These are phyloP conservation scores for Plebejus anna DNA, from an alignment of 2,888 invertebrate species.

Conservation along the genomic window DNA sequence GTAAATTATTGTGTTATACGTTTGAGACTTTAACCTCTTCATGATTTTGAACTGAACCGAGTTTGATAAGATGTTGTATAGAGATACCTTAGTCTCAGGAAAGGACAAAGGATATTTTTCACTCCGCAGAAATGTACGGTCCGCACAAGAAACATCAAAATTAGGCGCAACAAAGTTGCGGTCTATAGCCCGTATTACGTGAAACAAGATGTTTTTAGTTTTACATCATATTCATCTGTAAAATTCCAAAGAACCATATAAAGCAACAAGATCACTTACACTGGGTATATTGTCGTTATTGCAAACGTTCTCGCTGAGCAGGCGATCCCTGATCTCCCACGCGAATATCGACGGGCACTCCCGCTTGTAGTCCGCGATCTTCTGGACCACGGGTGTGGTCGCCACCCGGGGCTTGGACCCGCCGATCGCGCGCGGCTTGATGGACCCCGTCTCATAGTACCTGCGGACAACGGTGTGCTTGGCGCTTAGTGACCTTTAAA, in stretches of 20 bases:
- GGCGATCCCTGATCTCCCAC: conserved; percentile 98
- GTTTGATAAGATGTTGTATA: too few relatives aligned
- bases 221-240: too few relatives aligned
- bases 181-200: too few relatives aligned
- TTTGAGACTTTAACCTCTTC: too few relatives aligned
- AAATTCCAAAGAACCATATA: not conserved
- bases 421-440: conserved; percentile 97
- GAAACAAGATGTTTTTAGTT: too few relatives aligned
- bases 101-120: too few relatives aligned
- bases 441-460: conserved; percentile 99
- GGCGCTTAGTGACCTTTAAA: not conserved
- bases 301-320: conserved; percentile 96
- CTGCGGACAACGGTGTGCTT: conserved; percentile 78
- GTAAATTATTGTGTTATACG: not conserved
- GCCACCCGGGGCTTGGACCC: conserved; percentile 98
- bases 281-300: conserved; percentile 98
- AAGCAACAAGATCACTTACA: conserved; percentile 83
- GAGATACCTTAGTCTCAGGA: too few relatives aligned
- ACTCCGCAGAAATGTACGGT: too few relatives aligned
- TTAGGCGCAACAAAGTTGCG: too few relatives aligned
- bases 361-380: conserved; percentile 97
- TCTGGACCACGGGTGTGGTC: conserved; percentile 94
- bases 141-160: too few relatives aligned
- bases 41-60: too few relatives aligned
- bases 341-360: conserved; percentile 99